A percentile compares a stretch with the other conserved stretches of the same genome.
These are phyloP conservation scores for Holcopasites calliopsidis DNA, from an alignment of 1,140 invertebrate genomes.

Conservation along the genomic window DNA sequence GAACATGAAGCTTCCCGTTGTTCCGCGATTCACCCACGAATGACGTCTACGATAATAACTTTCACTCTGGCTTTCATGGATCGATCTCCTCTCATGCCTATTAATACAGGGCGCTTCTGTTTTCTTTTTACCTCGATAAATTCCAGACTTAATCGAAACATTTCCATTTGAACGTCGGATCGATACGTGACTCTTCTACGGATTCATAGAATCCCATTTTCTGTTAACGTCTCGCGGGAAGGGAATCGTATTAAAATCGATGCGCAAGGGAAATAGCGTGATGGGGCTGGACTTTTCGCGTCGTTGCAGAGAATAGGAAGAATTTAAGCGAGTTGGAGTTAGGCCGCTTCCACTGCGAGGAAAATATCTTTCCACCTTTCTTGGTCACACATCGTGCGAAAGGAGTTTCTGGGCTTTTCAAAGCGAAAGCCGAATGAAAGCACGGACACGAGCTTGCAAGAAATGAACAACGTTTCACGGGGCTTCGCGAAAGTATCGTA, in stretches of 20 bases:
- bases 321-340: background rate
- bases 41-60: constrained; percentile 22
- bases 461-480: background rate
- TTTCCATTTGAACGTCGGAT: too few relatives aligned
- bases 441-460: background rate
- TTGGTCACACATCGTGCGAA: background rate
- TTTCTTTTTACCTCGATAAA: background rate
- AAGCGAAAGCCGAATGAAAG: background rate
- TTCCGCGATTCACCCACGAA: constrained; percentile 23
- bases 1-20: constrained; percentile 5
- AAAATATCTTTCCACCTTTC: too few relatives aligned
- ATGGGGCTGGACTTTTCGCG: too few relatives aligned
- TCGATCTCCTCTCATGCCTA: background rate
- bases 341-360: background rate
- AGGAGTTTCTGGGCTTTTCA: background rate
- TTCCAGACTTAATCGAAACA: background rate
- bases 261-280: too few relatives aligned
- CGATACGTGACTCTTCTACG: too few relatives aligned
- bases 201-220: too few relatives aligned
- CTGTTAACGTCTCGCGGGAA: too few relatives aligned
- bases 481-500: background rate
- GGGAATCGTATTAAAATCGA: too few relatives aligned
- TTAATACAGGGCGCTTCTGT: too few relatives aligned
- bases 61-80: constrained; percentile 1
- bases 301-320: too few relatives aligned